A percentile compares a stretch with the other conserved stretches of the same genome.
Evolutionary conservation across 2,888 invertebrate genomes (phyloP).

Genomic region (Halictus quadricinctus): DNA sequence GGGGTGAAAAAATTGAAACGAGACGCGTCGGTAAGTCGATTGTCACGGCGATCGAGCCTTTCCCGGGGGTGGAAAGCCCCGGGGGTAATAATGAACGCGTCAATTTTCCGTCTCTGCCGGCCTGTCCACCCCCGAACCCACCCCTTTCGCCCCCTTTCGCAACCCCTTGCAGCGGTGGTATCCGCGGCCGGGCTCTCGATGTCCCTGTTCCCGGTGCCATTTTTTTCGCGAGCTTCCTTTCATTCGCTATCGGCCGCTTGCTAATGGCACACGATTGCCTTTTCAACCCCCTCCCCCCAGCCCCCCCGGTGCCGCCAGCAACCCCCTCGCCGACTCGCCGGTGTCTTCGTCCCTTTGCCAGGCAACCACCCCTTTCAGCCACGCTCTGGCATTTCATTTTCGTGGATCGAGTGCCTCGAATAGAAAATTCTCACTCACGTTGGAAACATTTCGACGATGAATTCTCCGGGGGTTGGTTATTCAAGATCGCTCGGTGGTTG

Average conservation of each 20-base stretch:
- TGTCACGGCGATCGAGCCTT: conserved; percentile 33
- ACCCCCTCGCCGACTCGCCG: not conserved
- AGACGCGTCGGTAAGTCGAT: conserved; percentile 40
- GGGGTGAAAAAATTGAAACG: conserved; percentile 29
- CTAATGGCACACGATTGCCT: conserved; percentile 76
- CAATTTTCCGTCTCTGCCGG: conserved; percentile 70
- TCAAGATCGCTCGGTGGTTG: conserved; percentile 7
- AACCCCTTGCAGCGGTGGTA: conserved; percentile 12
- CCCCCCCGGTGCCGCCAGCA: not conserved
- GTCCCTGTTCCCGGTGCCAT: conserved; percentile 58
- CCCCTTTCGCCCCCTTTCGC: not conserved
- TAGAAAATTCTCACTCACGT: conserved; percentile 46
- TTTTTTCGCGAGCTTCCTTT: conserved; percentile 66
- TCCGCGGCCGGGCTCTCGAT: conserved; percentile 31
- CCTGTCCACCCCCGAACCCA: conserved; percentile 43
- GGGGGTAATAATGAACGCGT: conserved; percentile 73
- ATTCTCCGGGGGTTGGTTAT: not conserved
- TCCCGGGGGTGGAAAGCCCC: conserved; percentile 52
- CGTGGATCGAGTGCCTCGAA: conserved; percentile 14
- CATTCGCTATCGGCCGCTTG: conserved; percentile 72
- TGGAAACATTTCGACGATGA: conserved; percentile 20
- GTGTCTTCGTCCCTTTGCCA: conserved; percentile 36
- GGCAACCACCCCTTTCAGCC: not conserved
- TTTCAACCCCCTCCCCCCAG: conserved; percentile 40
- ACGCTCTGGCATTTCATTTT: conserved; percentile 34